Conservation (phyloP, 2,113 vertebrate species). For the Nyctereutes procyonoides region DNA sequence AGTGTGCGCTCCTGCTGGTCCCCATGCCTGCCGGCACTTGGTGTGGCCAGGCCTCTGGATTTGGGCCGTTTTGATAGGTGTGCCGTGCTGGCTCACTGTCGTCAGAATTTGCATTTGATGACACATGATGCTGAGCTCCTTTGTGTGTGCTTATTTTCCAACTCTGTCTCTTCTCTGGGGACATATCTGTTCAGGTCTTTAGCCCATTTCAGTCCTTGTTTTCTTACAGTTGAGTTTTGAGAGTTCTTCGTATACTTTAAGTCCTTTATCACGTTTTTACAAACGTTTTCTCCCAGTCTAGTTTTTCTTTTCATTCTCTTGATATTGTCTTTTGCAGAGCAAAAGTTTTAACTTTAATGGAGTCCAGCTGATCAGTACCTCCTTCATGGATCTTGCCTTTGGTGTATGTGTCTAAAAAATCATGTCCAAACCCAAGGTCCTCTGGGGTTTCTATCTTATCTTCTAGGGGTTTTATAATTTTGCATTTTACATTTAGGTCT, state of each 20-base stretch:
- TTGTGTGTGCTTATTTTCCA: not conserved
- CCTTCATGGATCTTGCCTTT: not conserved
- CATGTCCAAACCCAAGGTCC: not conserved
- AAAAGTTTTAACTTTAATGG: not conserved
- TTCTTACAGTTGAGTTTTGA: not conserved
- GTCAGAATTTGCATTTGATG: not conserved
- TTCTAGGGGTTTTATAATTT: not conserved
- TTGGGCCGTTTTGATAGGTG: not conserved
- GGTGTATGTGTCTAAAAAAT: not conserved
- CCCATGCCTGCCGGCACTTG: no score
- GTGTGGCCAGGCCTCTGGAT: no score
- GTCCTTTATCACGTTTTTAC: not conserved
- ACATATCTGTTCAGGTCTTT: not conserved
- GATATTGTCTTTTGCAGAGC: not conserved
- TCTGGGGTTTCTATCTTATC: not conserved
- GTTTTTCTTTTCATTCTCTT: not conserved
- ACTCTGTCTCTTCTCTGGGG: not conserved
- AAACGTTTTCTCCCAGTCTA: not conserved
- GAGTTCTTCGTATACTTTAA: not conserved
- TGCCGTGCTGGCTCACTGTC: fast-evolving
- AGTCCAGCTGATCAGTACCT: not conserved
- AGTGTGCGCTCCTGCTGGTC: no score
- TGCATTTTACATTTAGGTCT: not conserved
- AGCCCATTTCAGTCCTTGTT: not conserved
- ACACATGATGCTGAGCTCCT: no score